These are phyloP conservation scores for Telmatherina bonti DNA, from an alignment of 2,797 vertebrate genomes.

Conservation along the genomic window DNA sequence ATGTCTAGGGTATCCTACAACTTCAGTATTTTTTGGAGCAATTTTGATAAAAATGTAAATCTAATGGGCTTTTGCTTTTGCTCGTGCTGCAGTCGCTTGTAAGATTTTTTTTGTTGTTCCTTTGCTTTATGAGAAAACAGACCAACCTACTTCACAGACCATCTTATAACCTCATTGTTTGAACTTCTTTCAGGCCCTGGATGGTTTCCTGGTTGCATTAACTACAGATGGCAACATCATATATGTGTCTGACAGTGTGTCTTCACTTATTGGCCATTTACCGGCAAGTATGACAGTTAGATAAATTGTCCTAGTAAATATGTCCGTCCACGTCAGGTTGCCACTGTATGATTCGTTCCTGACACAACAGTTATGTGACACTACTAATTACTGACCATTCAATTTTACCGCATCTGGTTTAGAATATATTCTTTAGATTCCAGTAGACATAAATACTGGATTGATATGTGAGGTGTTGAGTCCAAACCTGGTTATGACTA, in stretches of 20 bases:
- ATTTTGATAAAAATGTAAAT: not conserved
- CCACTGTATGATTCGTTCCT: not conserved
- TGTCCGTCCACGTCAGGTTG: not conserved
- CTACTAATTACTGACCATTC: too few relatives aligned
- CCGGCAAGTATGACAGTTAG: constrained; percentile 86
- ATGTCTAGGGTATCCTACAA: not conserved
- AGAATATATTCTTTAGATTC: not conserved
- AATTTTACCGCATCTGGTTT: too few relatives aligned
- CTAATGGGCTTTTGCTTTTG: not conserved
- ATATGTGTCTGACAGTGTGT: constrained; percentile 91
- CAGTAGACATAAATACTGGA: not conserved
- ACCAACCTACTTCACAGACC: not conserved
- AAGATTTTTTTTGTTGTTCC: too few relatives aligned
- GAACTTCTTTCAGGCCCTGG: constrained; percentile 85
- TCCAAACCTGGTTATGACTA: too few relatives aligned
- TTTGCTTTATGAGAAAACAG: not conserved
- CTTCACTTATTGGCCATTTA: constrained; percentile 91
- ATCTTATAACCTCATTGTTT: not conserved
- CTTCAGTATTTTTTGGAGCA: not conserved
- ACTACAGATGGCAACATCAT: constrained; percentile 93
- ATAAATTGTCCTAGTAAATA: constrained; percentile 2
- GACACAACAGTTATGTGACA: not conserved
- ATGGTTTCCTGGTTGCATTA: constrained; percentile 91
- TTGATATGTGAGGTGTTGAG: not conserved
- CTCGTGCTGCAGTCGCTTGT: not conserved